Evolutionary conservation across 2,113 vertebrate genomes (phyloP).

Genomic region (Neolamprologus brichardi): DNA sequence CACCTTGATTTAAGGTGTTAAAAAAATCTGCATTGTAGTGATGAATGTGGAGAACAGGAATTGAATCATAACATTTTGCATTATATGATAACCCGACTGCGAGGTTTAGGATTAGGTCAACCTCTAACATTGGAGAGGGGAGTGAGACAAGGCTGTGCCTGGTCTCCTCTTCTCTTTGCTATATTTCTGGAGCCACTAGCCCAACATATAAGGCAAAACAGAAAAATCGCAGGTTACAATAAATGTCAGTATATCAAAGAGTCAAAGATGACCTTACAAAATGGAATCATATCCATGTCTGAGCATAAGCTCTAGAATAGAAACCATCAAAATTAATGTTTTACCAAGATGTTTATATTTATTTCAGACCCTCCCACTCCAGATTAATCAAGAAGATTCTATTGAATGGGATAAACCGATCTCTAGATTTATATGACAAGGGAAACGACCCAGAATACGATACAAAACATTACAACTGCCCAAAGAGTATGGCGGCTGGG

Average conservation of each 20-base stretch:
- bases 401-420: fast-evolving
- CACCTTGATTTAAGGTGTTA: not conserved
- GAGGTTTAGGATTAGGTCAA: not conserved
- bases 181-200: not conserved
- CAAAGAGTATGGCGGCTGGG: not conserved
- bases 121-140: not conserved
- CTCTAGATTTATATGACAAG: not conserved
- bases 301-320: not conserved
- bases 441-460: not conserved
- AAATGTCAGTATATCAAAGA: not conserved
- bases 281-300: not conserved
- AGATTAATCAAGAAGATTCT: not conserved
- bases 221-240: not conserved
- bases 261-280: not conserved
- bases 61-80: not conserved
- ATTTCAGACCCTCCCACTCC: not conserved
- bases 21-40: not conserved
- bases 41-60: not conserved
- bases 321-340: not conserved
- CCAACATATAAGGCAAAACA: not conserved
- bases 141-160: not conserved
- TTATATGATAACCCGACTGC: not conserved
- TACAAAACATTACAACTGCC: not conserved
- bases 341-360: not conserved
- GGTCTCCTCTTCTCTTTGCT: not conserved